These are phyloP conservation scores for Zosterops borbonicus DNA, from an alignment of 2,113 vertebrate species.

Conservation along the genomic window DNA sequence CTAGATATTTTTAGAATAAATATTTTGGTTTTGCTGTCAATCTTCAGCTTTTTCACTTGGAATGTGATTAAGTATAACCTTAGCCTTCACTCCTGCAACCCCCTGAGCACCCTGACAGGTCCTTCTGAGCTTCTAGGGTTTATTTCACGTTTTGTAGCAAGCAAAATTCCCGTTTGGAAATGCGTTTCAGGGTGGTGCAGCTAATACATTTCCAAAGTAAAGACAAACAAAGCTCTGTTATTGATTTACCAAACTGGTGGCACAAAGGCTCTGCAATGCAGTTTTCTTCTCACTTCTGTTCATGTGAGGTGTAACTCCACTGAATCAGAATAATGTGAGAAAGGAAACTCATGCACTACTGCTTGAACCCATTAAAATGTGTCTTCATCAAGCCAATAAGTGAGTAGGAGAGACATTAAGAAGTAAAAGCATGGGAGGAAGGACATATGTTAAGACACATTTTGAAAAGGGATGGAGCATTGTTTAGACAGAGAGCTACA, in stretches of 20 bases:
- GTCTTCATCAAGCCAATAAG: conserved; percentile 64
- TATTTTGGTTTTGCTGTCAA: conserved; percentile 51
- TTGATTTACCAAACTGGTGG: background rate
- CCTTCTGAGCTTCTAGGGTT: conserved; percentile 53
- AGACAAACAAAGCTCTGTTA: background rate
- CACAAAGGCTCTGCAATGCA: background rate
- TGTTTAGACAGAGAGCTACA: conserved; percentile 63
- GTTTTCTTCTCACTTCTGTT: conserved; percentile 64
- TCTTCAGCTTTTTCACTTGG: conserved; percentile 54
- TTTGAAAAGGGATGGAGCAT: conserved; percentile 63
- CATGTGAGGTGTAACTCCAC: conserved; percentile 46
- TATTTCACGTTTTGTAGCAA: conserved; percentile 23
- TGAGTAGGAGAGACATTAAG: conserved; percentile 67
- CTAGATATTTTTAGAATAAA: conserved; percentile 57
- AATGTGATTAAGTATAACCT: conserved; percentile 55
- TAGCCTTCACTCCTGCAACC: conserved; percentile 13
- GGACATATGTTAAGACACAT: conserved; percentile 70
- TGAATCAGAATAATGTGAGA: conserved; percentile 63
- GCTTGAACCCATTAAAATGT: conserved; percentile 59
- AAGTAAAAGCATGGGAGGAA: conserved; percentile 66
- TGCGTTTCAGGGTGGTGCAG: background rate
- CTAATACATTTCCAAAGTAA: conserved; percentile 4
- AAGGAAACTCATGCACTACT: conserved; percentile 54
- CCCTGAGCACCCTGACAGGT: conserved; percentile 11
- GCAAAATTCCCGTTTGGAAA: conserved; percentile 26